Base-by-base conservation (phyloP, 2,888 invertebrate species). In the Patella caerulea region DNA sequence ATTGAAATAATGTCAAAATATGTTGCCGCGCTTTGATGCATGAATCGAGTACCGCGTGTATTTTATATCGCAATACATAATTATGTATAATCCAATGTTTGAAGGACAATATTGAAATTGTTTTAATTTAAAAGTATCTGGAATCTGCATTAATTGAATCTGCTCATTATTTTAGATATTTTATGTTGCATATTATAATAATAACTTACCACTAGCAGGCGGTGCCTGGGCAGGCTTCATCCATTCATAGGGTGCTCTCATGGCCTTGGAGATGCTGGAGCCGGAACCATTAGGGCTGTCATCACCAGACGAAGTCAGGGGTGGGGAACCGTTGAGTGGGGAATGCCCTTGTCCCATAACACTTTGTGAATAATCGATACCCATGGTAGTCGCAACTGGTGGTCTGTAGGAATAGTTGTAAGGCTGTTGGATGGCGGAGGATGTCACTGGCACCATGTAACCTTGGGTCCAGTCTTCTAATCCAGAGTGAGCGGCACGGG, bases 161-260 rank as follows among this genome's bases (percentile, higher is more conserved):
- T 45, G 45, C 45, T 45, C 9, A 45, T 9, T 1, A 9, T 45
- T 4, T 45, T 45, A 4, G 45, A 4, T 5, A 0, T 34, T 34
- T 34, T 45, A 45, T 45, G 1, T 45, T 45, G 2, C 29, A 9
- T 45, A 45, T 45, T 45, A 45, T 45, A 45, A 45, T 45, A 45
- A 45, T 5, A 45, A 81, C 85, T 84, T 80, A 89, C 89, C 89
- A 34, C 86, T 79, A 34, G 80, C 77, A 0, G 90, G 88, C 5
- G 85, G 83, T 0, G 84, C 74, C 72, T 88, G 86, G 4, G 88
- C 85, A 65, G 87, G 87, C 83, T 89, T 89, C 89, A 90, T 90
- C 89, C 90, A 90, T 76, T 89, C 89, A 77, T 85, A 90, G 0
- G 90, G 88, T 7, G 87, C 85, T 73, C 89, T 77, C 34, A 88